These are phyloP conservation scores for Ambastaia sidthimunki DNA, from an alignment of 2,797 vertebrate genomes.

Conservation along the genomic window DNA sequence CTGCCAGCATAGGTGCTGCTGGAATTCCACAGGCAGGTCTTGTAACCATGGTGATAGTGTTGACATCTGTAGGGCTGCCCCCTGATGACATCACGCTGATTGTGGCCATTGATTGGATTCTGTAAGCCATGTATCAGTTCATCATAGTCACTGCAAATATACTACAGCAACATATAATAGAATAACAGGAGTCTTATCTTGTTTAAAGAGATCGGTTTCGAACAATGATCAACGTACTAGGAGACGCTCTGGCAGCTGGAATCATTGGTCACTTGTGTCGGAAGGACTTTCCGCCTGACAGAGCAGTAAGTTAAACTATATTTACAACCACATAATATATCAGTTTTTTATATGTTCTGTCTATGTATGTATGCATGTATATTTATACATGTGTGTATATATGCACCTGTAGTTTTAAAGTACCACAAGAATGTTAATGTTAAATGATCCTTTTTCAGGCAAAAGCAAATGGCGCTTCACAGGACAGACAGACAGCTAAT, in stretches of 20 bases:
- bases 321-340: too few relatives aligned
- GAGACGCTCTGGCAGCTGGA: conserved; percentile 87
- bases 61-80: conserved; percentile 89
- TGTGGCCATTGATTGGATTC: conserved; percentile 87
- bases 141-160: neutral
- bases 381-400: too few relatives aligned
- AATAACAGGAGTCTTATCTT: neutral
- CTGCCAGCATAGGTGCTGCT: conserved; percentile 87
- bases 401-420: neutral
- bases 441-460: conserved; percentile 53
- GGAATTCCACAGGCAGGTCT: conserved; percentile 90
- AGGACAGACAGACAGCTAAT: conserved; percentile 51
- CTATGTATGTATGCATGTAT: too few relatives aligned
- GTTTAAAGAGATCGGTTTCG: conserved; percentile 83
- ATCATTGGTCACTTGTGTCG: conserved; percentile 85
- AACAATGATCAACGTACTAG: conserved; percentile 90
- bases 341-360: too few relatives aligned
- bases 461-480: conserved; percentile 67
- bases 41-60: conserved; percentile 90
- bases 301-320: conserved; percentile 65
- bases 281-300: conserved; percentile 81
- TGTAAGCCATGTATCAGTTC: conserved; percentile 73
- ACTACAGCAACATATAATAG: neutral
- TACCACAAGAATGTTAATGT: neutral
- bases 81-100: conserved; percentile 90